Percentiles rank a stretch among this genome's conserved stretches.
Conservation (phyloP, 2,797 vertebrate species). For the Chaetophractus vellerosus region DNA sequence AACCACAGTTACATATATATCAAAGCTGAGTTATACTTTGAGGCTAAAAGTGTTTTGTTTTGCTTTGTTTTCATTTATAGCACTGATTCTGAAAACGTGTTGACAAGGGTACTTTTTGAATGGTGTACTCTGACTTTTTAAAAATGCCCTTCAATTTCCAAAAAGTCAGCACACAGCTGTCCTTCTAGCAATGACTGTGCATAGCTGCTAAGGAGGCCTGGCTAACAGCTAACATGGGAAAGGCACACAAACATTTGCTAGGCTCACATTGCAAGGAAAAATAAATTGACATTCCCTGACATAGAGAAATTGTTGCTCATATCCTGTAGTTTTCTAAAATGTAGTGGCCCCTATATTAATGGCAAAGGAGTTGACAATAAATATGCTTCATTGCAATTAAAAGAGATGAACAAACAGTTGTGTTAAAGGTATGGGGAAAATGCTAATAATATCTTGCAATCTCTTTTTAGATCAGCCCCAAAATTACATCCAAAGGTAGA, state of each 20-base stretch:
- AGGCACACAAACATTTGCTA: neutral
- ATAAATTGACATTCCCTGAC: neutral
- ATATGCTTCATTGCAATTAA: conserved; percentile 8
- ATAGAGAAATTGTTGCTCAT: neutral
- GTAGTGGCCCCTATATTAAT: neutral
- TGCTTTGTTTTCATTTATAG: neutral
- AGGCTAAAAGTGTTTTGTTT: neutral
- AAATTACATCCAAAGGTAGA: conserved; percentile 11
- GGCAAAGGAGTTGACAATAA: conserved; percentile 25
- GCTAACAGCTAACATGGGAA: neutral
- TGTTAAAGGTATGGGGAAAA: neutral
- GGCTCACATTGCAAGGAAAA: neutral
- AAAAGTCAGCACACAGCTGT: conserved; percentile 56
- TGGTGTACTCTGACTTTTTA: neutral
- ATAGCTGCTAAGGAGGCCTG: neutral
- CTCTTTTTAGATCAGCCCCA: neutral
- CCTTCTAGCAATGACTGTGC: neutral
- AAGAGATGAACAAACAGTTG: neutral
- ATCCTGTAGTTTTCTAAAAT: conserved; percentile 23
- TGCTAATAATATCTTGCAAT: neutral
- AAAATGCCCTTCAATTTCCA: conserved; percentile 14
- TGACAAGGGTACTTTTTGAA: conserved; percentile 33
- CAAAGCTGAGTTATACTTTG: conserved; percentile 14
- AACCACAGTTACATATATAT: neutral
- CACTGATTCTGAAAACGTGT: neutral